Conservation (phyloP, 2,113 vertebrate species). For the Petroica traversi region DNA sequence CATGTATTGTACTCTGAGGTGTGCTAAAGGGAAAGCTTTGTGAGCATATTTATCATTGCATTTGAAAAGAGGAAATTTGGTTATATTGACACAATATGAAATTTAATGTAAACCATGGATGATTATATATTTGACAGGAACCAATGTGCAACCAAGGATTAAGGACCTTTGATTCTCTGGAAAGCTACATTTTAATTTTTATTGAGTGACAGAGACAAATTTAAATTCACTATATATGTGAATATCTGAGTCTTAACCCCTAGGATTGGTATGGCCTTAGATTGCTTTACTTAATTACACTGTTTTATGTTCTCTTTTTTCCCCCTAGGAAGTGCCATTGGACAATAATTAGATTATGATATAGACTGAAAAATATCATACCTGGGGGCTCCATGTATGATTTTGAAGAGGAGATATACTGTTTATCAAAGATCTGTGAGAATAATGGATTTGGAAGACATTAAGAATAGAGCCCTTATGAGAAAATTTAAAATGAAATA, state of each 20-base stretch:
- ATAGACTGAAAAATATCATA: background rate
- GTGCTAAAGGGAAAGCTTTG: conserved; percentile 3
- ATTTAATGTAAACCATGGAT: background rate
- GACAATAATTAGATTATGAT: conserved; percentile 3
- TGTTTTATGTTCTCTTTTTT: background rate
- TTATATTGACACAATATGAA: background rate
- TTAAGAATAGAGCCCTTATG: background rate
- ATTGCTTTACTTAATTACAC: conserved; percentile 3
- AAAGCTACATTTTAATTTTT: conserved; percentile 27
- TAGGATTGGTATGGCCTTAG: background rate
- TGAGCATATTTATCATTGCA: background rate
- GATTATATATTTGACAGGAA: background rate
- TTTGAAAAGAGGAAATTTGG: conserved; percentile 8
- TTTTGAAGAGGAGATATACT: background rate
- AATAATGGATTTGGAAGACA: background rate
- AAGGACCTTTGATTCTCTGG: background rate
- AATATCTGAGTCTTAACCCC: background rate
- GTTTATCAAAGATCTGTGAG: background rate
- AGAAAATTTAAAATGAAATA: conserved; percentile 13
- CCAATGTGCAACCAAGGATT: background rate
- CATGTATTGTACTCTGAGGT: background rate
- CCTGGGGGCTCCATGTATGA: background rate
- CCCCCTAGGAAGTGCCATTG: background rate
- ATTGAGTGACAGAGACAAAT: background rate
- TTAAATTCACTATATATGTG: background rate